A percentile compares a stretch with the other conserved stretches of the same genome.
These are phyloP conservation scores for Acipenser ruthenus DNA, from an alignment of 2,797 vertebrate species.

Conservation along the genomic window DNA sequence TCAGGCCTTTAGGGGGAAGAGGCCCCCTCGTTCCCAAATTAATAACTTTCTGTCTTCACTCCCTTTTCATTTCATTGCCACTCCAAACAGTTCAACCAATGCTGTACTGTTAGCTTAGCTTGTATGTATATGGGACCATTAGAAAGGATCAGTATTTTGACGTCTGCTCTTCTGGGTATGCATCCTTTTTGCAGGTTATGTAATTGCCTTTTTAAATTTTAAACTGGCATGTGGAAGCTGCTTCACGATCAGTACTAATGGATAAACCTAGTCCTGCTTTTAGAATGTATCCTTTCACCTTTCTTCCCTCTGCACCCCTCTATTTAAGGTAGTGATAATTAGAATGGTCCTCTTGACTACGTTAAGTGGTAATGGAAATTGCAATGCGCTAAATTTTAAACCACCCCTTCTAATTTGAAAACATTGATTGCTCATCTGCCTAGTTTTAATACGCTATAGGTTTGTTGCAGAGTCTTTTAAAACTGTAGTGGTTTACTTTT, in stretches of 20 bases:
- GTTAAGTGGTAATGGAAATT: too few species aligned
- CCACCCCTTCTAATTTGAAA: not conserved
- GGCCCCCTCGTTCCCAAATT: constrained; percentile 12
- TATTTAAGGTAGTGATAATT: constrained; percentile 9
- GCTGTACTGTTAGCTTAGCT: constrained; percentile 6
- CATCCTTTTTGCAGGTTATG: not conserved
- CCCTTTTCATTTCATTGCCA: constrained; percentile 10
- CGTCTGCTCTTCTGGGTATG: not conserved
- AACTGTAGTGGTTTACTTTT: not conserved
- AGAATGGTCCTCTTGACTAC: too few species aligned
- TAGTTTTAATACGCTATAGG: not conserved
- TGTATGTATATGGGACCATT: constrained; percentile 18
- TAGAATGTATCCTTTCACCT: not conserved
- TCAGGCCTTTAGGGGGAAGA: constrained; percentile 55
- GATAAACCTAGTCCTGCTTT: too few species aligned
- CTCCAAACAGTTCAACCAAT: not conserved
- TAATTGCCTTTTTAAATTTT: too few species aligned
- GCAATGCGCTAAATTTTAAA: not conserved
- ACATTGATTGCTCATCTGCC: not conserved
- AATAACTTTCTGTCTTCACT: constrained; percentile 32
- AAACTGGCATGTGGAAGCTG: too few species aligned
- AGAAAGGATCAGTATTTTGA: not conserved
- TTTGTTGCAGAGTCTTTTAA: not conserved
- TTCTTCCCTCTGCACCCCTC: constrained; percentile 13
- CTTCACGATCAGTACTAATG: too few species aligned